A percentile compares a stretch with the other conserved stretches of the same genome.
Evolutionary conservation across 2,888 invertebrate genomes (phyloP).

Genomic region (Atrina japonica): DNA sequence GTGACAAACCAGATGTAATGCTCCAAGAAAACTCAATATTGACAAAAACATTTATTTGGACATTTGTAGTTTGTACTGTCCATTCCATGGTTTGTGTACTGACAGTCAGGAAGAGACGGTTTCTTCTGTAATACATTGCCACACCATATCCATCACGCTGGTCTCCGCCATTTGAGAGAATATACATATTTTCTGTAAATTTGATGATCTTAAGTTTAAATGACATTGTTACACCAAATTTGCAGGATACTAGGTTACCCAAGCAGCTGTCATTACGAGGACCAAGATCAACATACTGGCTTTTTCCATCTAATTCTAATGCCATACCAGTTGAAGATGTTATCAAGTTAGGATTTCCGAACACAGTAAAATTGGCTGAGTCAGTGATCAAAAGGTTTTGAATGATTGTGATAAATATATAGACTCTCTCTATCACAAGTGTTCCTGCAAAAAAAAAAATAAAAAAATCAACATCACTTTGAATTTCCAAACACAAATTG

Average conservation of each 20-base stretch:
- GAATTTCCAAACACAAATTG: no score
- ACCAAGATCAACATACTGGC: slow-evolving; percentile 54
- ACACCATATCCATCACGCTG: slow-evolving; percentile 53
- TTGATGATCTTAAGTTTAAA: slow-evolving; percentile 55
- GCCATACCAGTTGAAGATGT: slow-evolving; percentile 36
- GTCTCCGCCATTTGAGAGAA: slow-evolving; percentile 61
- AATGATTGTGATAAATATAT: slow-evolving; percentile 50
- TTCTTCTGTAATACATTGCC: slow-evolving; percentile 52
- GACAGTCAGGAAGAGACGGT: slow-evolving; percentile 36
- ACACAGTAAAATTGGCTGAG: slow-evolving; percentile 46
- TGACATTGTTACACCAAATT: slow-evolving; percentile 53
- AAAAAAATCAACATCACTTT: no score
- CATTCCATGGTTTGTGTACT: slow-evolving; percentile 55
- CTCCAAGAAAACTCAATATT: slow-evolving; percentile 61
- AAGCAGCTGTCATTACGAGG: slow-evolving; percentile 39
- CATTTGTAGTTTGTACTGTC: slow-evolving; percentile 50
- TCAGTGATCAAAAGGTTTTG: slow-evolving; percentile 46
- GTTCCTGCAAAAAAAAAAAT: slow-evolving; percentile 37
- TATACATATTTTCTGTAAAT: slow-evolving; percentile 54
- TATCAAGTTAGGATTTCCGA: slow-evolving; percentile 45
- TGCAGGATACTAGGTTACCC: slow-evolving; percentile 47
- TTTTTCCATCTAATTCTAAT: slow-evolving; percentile 49
- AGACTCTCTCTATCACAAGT: slow-evolving; percentile 42
- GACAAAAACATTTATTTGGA: slow-evolving; percentile 44
- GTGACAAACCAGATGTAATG: slow-evolving; percentile 50